phyloP scores from a whole-genome alignment of 2,113 vertebrate genomes.

The Arothron firmamentum region DNA sequence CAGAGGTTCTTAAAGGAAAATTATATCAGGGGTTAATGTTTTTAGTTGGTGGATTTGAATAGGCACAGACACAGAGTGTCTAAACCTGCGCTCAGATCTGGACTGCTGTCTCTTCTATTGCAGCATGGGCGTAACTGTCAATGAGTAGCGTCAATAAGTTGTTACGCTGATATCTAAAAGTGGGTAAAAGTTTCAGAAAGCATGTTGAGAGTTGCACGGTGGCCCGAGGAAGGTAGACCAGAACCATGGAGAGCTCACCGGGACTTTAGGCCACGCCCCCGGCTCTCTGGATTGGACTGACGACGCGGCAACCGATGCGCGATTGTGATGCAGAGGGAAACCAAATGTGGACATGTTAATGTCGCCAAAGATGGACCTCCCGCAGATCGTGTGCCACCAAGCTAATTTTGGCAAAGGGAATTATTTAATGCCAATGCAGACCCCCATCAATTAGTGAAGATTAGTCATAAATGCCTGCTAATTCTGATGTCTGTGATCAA shows the following conservation, averaged over 20 bases:
- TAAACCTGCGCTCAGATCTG: not conserved
- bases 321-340: slow-evolving; percentile 32
- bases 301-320: slow-evolving; percentile 16
- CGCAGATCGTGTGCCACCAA: slow-evolving; percentile 25
- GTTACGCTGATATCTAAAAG: no score
- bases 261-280: slow-evolving; percentile 61
- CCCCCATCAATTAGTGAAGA: slow-evolving; percentile 21
- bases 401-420: slow-evolving; percentile 60
- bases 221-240: not conserved
- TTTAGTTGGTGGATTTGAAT: not conserved
- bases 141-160: no score
- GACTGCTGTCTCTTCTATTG: not conserved
- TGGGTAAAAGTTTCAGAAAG: no score
- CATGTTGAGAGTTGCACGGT: no score
- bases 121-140: no score
- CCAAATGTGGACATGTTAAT: slow-evolving; percentile 75
- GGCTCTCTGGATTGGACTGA: slow-evolving; percentile 40
- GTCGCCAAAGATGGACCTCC: slow-evolving; percentile 71
- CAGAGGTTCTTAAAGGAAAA: not conserved
- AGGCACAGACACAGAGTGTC: no score
- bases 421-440: slow-evolving; percentile 28
- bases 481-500: not conserved
- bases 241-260: slow-evolving; percentile 14
- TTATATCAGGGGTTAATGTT: not conserved
- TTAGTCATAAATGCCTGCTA: slow-evolving; percentile 1